Evolutionary conservation across 2,113 vertebrate genomes (phyloP).

Genomic region (Chelonoidis abingdonii): DNA sequence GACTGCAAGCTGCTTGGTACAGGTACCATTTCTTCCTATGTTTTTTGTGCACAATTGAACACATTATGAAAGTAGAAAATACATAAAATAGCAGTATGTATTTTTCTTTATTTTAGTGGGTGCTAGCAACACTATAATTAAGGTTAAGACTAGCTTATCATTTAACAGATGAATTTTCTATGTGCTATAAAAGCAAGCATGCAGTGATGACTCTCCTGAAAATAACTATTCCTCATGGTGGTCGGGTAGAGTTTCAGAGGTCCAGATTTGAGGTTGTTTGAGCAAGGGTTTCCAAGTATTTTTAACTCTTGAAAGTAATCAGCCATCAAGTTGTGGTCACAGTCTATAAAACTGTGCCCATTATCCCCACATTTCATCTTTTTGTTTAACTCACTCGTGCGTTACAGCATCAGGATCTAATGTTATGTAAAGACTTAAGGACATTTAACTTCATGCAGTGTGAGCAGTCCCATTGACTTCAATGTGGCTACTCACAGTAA

Average conservation of each 20-base stretch:
- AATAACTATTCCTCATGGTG: rapidly evolving
- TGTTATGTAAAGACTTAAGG: not conserved
- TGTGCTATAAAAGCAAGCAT: not conserved
- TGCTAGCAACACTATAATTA: not conserved
- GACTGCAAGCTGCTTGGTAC: not conserved
- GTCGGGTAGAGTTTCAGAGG: not conserved
- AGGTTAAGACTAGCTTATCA: not conserved
- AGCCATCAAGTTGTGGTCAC: not conserved
- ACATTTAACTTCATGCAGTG: not conserved
- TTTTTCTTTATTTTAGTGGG: not conserved
- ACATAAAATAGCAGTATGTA: not conserved
- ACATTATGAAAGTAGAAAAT: not conserved
- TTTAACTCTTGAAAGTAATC: not conserved
- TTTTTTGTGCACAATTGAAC: not conserved
- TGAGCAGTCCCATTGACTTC: not conserved
- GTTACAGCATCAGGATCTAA: not conserved
- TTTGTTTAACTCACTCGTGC: not conserved
- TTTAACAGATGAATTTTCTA: not conserved
- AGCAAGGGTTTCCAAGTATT: not conserved
- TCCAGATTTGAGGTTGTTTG: not conserved
- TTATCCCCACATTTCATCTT: not conserved
- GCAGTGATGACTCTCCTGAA: not conserved
- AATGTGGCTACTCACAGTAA: not conserved
- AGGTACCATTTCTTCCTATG: not conserved
- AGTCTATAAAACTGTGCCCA: not conserved